Evolutionary conservation across 1,140 invertebrate species (phyloP).

Genomic region (Euura lappo): DNA sequence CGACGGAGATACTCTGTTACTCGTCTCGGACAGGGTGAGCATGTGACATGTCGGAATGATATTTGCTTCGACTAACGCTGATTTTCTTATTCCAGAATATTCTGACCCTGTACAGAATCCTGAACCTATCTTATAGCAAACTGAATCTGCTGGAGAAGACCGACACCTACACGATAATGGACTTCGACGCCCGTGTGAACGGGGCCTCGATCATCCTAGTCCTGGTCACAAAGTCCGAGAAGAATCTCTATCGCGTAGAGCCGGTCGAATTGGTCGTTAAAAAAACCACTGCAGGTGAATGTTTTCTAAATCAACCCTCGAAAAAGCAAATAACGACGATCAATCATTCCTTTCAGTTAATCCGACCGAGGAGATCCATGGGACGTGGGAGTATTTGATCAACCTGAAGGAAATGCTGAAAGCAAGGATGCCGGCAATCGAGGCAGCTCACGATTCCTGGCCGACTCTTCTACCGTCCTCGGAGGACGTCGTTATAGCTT

Average conservation of each 20-base stretch:
- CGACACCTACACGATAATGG: conserved; percentile 21
- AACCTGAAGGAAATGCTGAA: neutral
- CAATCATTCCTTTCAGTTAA: conserved; percentile 12
- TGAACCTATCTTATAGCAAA: conserved; percentile 14
- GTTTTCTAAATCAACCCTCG: neutral
- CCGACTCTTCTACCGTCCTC: conserved; percentile 1
- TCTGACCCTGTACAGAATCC: conserved; percentile 33
- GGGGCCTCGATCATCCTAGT: conserved; percentile 21
- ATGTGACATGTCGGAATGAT: neutral
- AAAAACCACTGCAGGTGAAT: conserved; percentile 22
- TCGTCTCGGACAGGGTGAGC: conserved; percentile 30
- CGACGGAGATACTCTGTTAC: conserved; percentile 33
- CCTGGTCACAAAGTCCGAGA: conserved; percentile 19
- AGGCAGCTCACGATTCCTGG: conserved; percentile 11
- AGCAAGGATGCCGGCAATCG: conserved; percentile 22
- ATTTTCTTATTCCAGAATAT: conserved; percentile 25
- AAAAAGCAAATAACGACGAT: too few relatives aligned
- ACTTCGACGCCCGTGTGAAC: conserved; percentile 21
- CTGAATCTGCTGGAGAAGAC: conserved; percentile 16
- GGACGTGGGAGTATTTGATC: conserved; percentile 21
- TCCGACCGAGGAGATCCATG: neutral
- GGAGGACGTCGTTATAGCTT: neutral
- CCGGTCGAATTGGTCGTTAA: conserved; percentile 29
- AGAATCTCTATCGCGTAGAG: conserved; percentile 24
- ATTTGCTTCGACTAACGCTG: too few relatives aligned